phyloP scores from a whole-genome alignment of 2,113 vertebrate genomes.

The human region GRCh38 chr5:14149001-14149500 shows the following conservation, averaged over 20 bases:
- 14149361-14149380: not conserved
- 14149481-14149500: not conserved
- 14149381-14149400: not conserved
- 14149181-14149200: not conserved
- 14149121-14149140: not conserved
- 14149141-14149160: not conserved
- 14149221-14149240: not conserved
- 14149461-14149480: not conserved
- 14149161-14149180: not conserved
- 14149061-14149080: fast-evolving
- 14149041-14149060: not conserved
- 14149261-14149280: not conserved
- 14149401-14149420: not conserved
- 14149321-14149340: not conserved
- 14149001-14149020: not conserved
- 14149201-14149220: not conserved
- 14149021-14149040: not conserved
- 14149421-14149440: not conserved
- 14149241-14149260: not conserved
- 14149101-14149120: not conserved
- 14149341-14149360: not conserved
- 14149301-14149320: not conserved
- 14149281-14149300: not conserved
- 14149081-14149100: not conserved
- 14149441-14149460: constrained; percentile 20